These are phyloP conservation scores for Planiliza haematocheilus DNA, from an alignment of 2,113 vertebrate genomes.

Conservation along the genomic window DNA sequence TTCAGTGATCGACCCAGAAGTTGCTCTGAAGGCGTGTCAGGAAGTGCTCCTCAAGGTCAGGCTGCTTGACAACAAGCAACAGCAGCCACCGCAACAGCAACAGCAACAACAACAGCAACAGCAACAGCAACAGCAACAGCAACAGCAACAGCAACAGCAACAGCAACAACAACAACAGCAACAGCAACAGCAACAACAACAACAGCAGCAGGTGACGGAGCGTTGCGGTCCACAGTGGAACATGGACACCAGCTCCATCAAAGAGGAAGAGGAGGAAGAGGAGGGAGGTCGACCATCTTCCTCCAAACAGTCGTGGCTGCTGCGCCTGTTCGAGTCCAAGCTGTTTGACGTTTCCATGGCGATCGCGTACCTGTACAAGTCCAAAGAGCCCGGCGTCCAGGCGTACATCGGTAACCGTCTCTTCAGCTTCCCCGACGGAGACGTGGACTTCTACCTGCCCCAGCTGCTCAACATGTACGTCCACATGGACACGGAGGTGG, in stretches of 20 bases:
- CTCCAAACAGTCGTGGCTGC: constrained; percentile 95
- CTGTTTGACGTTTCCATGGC: constrained; percentile 98
- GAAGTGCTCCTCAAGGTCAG: constrained; percentile 94
- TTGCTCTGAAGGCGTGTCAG: constrained; percentile 92
- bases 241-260: constrained; percentile 61
- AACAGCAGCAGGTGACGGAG: neutral
- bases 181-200: neutral
- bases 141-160: neutral
- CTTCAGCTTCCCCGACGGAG: constrained; percentile 91
- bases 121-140: too few relatives aligned
- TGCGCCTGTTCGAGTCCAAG: constrained; percentile 96
- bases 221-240: neutral
- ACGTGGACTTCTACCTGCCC: constrained; percentile 95
- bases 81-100: neutral
- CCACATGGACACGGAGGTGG: constrained; percentile 97
- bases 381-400: constrained; percentile 96
- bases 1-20: constrained; percentile 91
- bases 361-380: constrained; percentile 97
- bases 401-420: constrained; percentile 97
- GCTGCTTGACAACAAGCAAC: constrained; percentile 1
- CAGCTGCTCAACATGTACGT: constrained; percentile 99
- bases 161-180: neutral
- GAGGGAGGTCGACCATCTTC: constrained; percentile 53
- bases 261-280: constrained; percentile 58
- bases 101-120: too few relatives aligned